Base-by-base conservation (phyloP, 2,888 invertebrate genomes). In the Epirrhoe alternata region DNA sequence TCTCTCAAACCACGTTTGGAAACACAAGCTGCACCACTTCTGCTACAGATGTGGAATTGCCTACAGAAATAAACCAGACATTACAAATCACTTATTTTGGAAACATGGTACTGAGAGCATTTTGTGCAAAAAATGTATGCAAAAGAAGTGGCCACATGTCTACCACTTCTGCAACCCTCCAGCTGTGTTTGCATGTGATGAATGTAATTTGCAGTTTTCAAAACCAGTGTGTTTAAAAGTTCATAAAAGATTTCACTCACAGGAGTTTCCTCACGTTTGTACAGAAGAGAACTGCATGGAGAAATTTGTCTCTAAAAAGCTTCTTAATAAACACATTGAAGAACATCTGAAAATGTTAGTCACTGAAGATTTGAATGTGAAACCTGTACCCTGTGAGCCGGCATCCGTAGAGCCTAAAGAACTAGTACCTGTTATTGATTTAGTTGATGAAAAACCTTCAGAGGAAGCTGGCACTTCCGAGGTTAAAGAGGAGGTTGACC, bases 101-200 rank as follows among this genome's bases (percentile, higher is more conserved):
- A 98, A 98, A 86, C 98, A 98, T 86, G 97, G 97, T 24, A 97
- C 97, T 1, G 97, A 98, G 82, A 97, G 97, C 87, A 96, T 97
- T 2, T 87, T 96, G 42, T 98, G 98, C 83, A 97, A 97, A 85
- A 96, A 95, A 79, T 98, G 98, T 85, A 87, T 97, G 59, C 97
- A 97, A 80, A 98, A 97, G 82, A 97, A 97, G 78, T 98, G 98
- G 98, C 97, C 97, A 0, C 97, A 98, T 86, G 96, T 97, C 6
- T 98, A 97, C 89, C 98, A 98, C 84, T 98, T 98, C 80, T 98
- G 98, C 84, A 95, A 96, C 72, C 97, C 97, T 49, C 97, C 97
- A 3, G 88, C 94, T 8, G 94, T 95, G 62, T 97, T 97, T 85
- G 89, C 94, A 1, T 98, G 98, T 88, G 97, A 97, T 74, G 96